Evolutionary conservation across 2,113 vertebrate genomes (phyloP), one percentile per base, ranked within the genome.

Genomic region (Cyprinodon variegatus): DNA sequence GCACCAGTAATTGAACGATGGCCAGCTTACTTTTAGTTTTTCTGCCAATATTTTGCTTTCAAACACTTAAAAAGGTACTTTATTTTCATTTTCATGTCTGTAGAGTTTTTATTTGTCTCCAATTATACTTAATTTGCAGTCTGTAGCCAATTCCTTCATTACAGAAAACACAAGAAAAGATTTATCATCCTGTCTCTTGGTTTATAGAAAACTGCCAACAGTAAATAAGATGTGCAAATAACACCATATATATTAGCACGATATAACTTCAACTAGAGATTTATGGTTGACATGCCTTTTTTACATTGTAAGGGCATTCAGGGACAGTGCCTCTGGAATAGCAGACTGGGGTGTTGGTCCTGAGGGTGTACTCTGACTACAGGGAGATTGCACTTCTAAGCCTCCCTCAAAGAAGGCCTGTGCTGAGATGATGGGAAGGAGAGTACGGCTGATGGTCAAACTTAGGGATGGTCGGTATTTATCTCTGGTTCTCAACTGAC

Each of bases 61-160:
- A 65, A 43, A 67, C 70, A 68, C 41, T 41, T 29, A 48, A 79
- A 38, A 8, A 40, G 64, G 63, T 61, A 43, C 61, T 39, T 68
- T 7, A 4, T 60, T 22, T 45, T 41, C 11, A 8, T 4, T 50
- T 12, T 39, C 3, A 9, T 66, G 9, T 53, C 9, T 20, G 46
- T 37, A 38, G 11, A 48, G 15, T 41, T 61, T 60, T n/a, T 45
- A 29, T 29, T 38, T 20, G 1, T 17, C 14, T 36, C 65, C 15
- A 41, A 1, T 40, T 39, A 60, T 3, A 43, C 74, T 61, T 75
- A 48, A 70, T 72, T 75, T 46, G 17, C 38, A 9, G 4, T 74
- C 53, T 38, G 41, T 61, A 36, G 61, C 74, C 17, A 76, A 40
- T 72, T 14, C 61, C 38, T 65, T 22, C 61, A 10, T 40, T 53